Evolutionary conservation across 2,797 vertebrate species (phyloP), one percentile per base, ranked within the genome.

Genomic region (Acrossocheilus fasciatus): DNA sequence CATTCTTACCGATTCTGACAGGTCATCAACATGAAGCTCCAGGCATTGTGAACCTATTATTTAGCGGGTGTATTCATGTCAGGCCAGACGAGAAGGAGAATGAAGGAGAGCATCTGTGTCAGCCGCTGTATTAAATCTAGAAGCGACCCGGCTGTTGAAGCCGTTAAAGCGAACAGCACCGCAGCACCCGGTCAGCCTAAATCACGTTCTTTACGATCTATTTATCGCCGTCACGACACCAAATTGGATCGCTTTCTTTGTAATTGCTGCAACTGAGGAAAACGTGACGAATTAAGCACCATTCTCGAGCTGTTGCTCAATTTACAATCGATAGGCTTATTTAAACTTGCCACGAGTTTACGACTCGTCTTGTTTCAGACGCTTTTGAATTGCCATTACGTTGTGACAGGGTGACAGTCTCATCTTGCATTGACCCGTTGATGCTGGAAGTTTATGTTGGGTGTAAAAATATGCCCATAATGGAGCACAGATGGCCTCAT

Each of bases 191-290:
- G 88, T 88, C 34, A 23, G 83, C 57, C 91, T 94, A 92, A 93
- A 94, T 94, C 91, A 93, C 84, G 69, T 87, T 82, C 89, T 94
- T 95, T 95, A 94, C 88, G 88, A 92, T 91, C 91, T 86, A 80
- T 89, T 88, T 70, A 79, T 72, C 54, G 80, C 86, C 84, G 88
- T 88, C 91, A 88, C 73, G 18, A 91, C 88, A 91, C 88, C 76
- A 88, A 92, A 88, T 91, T 90, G 86, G 87, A 92, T 91, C 82
- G 87, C 81, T 81, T 89, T 87, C 89, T 91, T 91, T 92, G 89
- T 93, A 92, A 92, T 91, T 86, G 85, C 86, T 5, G 34, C 62
- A 23, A 68, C 81, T 26, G 69, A 87, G 89, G 83, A 50, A 84
- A 87, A 89, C 78, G 82, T 81, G 43, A 87, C 73, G 82, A 83